Evolutionary conservation across 2,888 invertebrate species (phyloP).

Genomic region (Hypsopygia costalis): DNA sequence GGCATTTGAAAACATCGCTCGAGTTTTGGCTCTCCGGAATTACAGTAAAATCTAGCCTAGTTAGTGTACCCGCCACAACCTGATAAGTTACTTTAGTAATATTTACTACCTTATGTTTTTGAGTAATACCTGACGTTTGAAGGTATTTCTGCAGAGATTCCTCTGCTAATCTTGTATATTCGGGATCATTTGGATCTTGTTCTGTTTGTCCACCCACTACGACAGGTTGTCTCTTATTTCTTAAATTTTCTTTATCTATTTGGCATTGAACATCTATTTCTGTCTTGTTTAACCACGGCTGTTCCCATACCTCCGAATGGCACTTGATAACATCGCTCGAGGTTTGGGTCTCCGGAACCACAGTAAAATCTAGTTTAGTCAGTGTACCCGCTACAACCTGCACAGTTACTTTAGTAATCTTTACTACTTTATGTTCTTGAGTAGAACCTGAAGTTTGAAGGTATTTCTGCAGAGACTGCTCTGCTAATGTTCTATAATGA

Average conservation of each 20-base stretch:
- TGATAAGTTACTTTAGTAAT: slow-evolving; percentile 48
- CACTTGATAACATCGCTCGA: slow-evolving; percentile 18
- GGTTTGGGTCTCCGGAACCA: slow-evolving; percentile 3
- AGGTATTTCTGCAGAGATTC: slow-evolving; percentile 33
- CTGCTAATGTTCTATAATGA: slow-evolving; percentile 21
- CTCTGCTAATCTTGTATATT: slow-evolving; percentile 32
- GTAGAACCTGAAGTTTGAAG: slow-evolving; percentile 6
- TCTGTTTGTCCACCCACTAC: slow-evolving; percentile 17
- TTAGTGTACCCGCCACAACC: slow-evolving; percentile 49
- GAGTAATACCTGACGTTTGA: slow-evolving; percentile 11
- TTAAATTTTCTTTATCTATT: slow-evolving; percentile 5
- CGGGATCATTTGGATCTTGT: slow-evolving; percentile 22
- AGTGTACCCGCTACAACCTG: slow-evolving; percentile 24
- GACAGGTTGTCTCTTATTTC: background rate
- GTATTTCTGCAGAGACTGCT: slow-evolving; percentile 30
- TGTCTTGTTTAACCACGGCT: slow-evolving; percentile 23
- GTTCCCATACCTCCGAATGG: slow-evolving; percentile 23
- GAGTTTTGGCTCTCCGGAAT: slow-evolving; percentile 7
- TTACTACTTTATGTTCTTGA: slow-evolving; percentile 12
- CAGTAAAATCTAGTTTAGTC: slow-evolving; percentile 22
- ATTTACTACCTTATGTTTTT: slow-evolving; percentile 28
- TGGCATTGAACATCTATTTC: slow-evolving; percentile 24
- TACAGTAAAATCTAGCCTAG: slow-evolving; percentile 24
- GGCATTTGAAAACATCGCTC: slow-evolving; percentile 19
- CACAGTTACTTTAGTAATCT: slow-evolving; percentile 17